Evolutionary conservation across 2,113 vertebrate genomes (phyloP).

Genomic region (Chelonoidis abingdonii): DNA sequence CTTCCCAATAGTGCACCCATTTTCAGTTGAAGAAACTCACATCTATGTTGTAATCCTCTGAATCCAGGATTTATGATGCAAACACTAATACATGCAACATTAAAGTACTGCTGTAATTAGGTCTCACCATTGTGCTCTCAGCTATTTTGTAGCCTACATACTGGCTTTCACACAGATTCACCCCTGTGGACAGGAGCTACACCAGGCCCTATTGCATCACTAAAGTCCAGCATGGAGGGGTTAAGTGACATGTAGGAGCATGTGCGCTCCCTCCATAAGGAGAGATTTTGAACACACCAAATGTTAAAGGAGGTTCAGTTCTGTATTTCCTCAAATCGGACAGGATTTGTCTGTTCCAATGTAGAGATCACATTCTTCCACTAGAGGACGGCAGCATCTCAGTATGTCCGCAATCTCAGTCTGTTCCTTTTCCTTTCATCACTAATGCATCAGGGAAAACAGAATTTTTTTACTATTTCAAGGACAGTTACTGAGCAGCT

Average conservation of each 20-base stretch:
- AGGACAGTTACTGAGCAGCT: neutral
- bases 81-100: neutral
- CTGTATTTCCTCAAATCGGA: neutral
- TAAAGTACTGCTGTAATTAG: neutral
- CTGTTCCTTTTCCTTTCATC: neutral
- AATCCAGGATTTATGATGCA: neutral
- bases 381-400: slow-evolving; percentile 67
- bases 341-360: neutral
- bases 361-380: neutral
- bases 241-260: fast-evolving
- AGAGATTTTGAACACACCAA: neutral
- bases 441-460: neutral
- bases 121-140: neutral
- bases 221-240: neutral
- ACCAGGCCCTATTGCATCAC: fast-evolving
- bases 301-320: neutral
- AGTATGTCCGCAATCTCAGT: neutral
- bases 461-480: neutral
- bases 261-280: neutral
- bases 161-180: neutral
- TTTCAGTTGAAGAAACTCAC: neutral
- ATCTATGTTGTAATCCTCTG: neutral
- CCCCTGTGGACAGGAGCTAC: neutral
- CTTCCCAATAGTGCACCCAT: neutral
- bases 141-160: neutral